These are phyloP conservation scores for Octodonta nipae DNA, from an alignment of 2,888 invertebrate genomes.

Conservation along the genomic window DNA sequence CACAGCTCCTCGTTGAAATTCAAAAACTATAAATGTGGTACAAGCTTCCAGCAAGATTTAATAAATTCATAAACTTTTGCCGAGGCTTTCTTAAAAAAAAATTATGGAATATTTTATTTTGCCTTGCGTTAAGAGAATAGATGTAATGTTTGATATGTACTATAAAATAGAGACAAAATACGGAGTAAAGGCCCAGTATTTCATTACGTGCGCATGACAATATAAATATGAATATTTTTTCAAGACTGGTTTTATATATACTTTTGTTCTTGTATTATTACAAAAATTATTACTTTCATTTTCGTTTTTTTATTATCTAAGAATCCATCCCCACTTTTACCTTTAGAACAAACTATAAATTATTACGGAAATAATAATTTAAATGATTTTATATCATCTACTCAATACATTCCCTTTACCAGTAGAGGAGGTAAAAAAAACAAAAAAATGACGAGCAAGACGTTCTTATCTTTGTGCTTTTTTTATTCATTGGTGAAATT, in stretches of 20 bases:
- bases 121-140: constrained; percentile 5
- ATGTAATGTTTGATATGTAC: constrained; percentile 14
- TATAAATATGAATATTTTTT: too few relatives aligned
- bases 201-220: too few relatives aligned
- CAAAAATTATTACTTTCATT: too few relatives aligned
- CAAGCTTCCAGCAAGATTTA: neutral
- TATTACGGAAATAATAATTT: constrained; percentile 2
- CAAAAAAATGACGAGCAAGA: neutral
- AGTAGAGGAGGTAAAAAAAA: neutral
- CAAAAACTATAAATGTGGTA: neutral
- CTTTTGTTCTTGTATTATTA: too few relatives aligned
- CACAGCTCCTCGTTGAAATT: neutral
- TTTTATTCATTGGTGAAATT: neutral
- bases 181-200: too few relatives aligned
- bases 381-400: constrained; percentile 3
- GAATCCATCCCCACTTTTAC: too few relatives aligned
- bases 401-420: neutral
- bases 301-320: too few relatives aligned
- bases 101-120: constrained; percentile 8
- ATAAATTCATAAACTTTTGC: constrained; percentile 8
- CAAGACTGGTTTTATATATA: too few relatives aligned
- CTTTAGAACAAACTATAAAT: constrained; percentile 1
- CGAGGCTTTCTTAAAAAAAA: constrained; percentile 15
- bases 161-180: too few relatives aligned
- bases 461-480: neutral